Conservation (phyloP, 2,113 vertebrate genomes). For the Pachypanchax playfairii region DNA sequence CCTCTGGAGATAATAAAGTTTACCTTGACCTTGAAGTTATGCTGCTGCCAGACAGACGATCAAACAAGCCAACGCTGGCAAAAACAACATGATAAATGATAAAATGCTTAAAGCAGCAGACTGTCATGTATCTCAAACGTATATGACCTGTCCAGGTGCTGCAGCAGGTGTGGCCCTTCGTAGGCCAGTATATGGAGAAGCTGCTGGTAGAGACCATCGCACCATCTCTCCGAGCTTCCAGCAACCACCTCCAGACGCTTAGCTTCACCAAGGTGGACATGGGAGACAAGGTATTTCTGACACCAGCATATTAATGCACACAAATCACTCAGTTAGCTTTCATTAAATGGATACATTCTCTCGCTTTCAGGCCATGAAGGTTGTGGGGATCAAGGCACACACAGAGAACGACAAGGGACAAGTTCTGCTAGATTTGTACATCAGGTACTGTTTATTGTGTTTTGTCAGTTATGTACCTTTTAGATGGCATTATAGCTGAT, state of each 20-base stretch:
- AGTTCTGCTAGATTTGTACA: conserved; percentile 89
- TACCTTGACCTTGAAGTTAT: too few species aligned
- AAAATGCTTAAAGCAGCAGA: too few species aligned
- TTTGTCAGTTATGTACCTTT: background rate
- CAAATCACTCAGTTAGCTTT: background rate
- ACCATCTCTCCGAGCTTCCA: conserved; percentile 85
- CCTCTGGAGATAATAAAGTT: too few species aligned
- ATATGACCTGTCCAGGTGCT: conserved; percentile 79
- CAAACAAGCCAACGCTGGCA: too few species aligned
- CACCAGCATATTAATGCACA: background rate
- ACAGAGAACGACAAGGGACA: conserved; percentile 86
- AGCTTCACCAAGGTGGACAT: conserved; percentile 87
- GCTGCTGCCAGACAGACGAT: too few species aligned
- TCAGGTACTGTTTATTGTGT: conserved; percentile 80
- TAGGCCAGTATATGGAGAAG: conserved; percentile 90
- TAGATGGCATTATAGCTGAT: background rate
- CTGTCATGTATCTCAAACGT: too few species aligned
- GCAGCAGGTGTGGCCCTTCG: conserved; percentile 91
- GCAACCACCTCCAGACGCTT: conserved; percentile 88
- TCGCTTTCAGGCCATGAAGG: conserved; percentile 83
- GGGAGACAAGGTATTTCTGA: conserved; percentile 78
- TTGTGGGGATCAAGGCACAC: conserved; percentile 90
- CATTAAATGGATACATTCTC: background rate
- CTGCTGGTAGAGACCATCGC: conserved; percentile 84
- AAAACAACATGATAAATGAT: too few species aligned